phyloP scores from a whole-genome alignment of 2,888 invertebrate species.

The Fragum sueziense region DNA sequence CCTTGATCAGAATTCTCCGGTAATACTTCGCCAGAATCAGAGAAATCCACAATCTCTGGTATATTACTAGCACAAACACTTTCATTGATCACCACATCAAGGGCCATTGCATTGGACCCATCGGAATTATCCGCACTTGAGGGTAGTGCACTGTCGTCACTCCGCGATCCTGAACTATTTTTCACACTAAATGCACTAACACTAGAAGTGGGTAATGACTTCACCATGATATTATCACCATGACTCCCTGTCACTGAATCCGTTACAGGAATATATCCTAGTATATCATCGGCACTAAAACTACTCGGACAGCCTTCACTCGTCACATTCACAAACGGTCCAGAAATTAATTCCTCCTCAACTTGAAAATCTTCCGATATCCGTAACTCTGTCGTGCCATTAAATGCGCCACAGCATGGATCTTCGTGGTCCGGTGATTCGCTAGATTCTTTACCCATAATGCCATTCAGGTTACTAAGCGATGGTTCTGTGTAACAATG shows the following conservation, averaged over 20 bases:
- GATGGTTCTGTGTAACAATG: constrained; percentile 53
- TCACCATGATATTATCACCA: constrained; percentile 27
- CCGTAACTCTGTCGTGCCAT: constrained; percentile 48
- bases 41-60: constrained; percentile 43
- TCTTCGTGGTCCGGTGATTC: constrained; percentile 56
- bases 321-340: constrained; percentile 19
- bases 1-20: constrained; percentile 28
- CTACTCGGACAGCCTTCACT: not conserved
- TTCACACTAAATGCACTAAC: constrained; percentile 27
- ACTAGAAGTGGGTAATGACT: constrained; percentile 12
- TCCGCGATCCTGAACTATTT: constrained; percentile 48
- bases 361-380: constrained; percentile 53
- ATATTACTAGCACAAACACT: constrained; percentile 27
- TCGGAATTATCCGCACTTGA: constrained; percentile 74
- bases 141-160: constrained; percentile 66
- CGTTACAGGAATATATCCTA: constrained; percentile 30
- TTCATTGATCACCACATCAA: constrained; percentile 48
- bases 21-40: constrained; percentile 53
- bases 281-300: not conserved
- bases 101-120: constrained; percentile 62
- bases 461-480: constrained; percentile 51
- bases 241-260: not conserved
- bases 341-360: constrained; percentile 43
- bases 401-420: constrained; percentile 43
- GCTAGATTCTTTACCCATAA: constrained; percentile 56